Conservation (phyloP, 2,797 vertebrate species). For the Ambastaia sidthimunki region DNA sequence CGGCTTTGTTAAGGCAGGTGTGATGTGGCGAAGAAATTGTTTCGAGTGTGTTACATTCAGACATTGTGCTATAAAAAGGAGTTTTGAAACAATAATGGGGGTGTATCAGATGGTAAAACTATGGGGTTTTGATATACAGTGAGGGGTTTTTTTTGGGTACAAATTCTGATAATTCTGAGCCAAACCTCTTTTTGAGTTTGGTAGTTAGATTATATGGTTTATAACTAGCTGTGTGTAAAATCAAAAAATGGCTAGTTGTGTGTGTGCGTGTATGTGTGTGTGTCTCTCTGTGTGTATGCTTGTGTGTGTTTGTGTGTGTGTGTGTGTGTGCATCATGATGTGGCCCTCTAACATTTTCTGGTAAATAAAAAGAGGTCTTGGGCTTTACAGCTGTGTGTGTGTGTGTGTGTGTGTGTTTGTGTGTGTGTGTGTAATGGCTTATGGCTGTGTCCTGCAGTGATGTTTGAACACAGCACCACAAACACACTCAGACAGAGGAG, state of each 20-base stretch:
- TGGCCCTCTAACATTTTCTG: slow-evolving; percentile 44
- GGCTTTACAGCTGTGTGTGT: slow-evolving; percentile 42
- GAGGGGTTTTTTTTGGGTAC: not conserved
- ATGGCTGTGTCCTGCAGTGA: slow-evolving; percentile 41
- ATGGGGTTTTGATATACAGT: not conserved
- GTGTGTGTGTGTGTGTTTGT: too few relatives aligned
- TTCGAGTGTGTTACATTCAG: not conserved
- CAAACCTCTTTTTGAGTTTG: too few relatives aligned
- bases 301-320: slow-evolving; percentile 19
- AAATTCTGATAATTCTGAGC: too few relatives aligned
- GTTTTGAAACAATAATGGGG: not conserved
- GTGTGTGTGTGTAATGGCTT: slow-evolving; percentile 49
- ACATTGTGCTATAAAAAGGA: not conserved
- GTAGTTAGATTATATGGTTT: too few relatives aligned
- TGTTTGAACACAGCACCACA: slow-evolving; percentile 61
- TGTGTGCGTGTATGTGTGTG: not conserved
- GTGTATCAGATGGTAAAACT: not conserved
- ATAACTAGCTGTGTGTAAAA: too few relatives aligned
- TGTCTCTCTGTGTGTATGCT: too few relatives aligned
- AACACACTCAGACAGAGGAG: slow-evolving; percentile 47
- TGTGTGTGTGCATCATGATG: not conserved
- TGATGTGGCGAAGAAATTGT: slow-evolving; percentile 5
- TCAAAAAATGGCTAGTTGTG: too few relatives aligned
- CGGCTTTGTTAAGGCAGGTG: slow-evolving; percentile 36
- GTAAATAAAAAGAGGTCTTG: slow-evolving; percentile 49